phyloP scores from a whole-genome alignment of 2,797 vertebrate species.

The Sciurus carolinensis region DNA sequence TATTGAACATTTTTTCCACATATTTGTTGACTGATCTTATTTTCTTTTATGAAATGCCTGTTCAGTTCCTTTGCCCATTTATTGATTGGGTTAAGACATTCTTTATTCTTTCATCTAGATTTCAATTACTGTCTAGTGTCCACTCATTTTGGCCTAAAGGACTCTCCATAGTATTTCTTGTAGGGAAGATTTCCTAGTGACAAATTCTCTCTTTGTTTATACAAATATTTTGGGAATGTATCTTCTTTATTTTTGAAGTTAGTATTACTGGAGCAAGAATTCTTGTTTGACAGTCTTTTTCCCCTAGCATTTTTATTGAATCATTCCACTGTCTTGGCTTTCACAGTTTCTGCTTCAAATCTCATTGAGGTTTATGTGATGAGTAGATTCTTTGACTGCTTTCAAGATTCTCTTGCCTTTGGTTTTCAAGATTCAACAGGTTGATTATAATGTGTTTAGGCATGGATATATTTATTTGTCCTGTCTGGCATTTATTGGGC shows the following conservation, averaged over 20 bases:
- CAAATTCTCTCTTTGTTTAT: conserved; percentile 47
- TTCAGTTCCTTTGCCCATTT: no score
- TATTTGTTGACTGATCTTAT: no score
- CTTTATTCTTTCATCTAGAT: neutral
- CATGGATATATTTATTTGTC: conserved; percentile 47
- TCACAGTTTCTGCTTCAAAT: neutral
- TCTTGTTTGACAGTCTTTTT: conserved; percentile 8
- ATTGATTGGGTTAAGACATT: neutral
- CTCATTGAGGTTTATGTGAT: conserved; percentile 28
- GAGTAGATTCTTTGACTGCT: neutral
- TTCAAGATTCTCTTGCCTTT: conserved; percentile 11
- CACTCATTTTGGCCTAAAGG: conserved; percentile 37
- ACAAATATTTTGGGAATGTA: conserved; percentile 14
- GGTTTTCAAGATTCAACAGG: neutral
- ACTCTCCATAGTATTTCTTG: conserved; percentile 36
- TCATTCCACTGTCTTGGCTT: neutral
- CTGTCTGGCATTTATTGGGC: neutral
- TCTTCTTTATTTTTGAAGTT: conserved; percentile 38
- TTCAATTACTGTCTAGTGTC: neutral
- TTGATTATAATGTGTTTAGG: conserved; percentile 6
- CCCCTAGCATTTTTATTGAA: neutral
- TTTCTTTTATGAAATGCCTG: no score
- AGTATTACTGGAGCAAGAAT: neutral
- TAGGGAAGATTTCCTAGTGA: conserved; percentile 26
- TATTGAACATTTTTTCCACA: no score